These are phyloP conservation scores for Crocidura indochinensis DNA, from an alignment of 2,797 vertebrate species.

Conservation along the genomic window DNA sequence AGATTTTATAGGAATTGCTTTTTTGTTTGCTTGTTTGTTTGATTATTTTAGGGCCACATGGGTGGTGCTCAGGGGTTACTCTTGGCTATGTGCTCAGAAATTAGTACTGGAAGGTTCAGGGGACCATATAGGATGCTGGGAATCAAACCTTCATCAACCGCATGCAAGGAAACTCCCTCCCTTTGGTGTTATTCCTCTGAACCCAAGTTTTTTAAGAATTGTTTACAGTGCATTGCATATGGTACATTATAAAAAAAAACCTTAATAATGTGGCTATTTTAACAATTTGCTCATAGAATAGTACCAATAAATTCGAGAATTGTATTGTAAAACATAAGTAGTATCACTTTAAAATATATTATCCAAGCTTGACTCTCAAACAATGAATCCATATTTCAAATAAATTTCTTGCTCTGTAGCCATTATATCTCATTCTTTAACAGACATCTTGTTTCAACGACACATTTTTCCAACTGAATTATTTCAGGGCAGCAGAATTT, in stretches of 20 bases:
- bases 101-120: no score
- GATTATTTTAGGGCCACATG: no score
- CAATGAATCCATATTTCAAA: constrained; percentile 60
- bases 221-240: constrained; percentile 51
- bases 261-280: constrained; percentile 17
- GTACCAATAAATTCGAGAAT: constrained; percentile 62
- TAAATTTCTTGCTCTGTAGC: constrained; percentile 72
- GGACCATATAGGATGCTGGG: no score
- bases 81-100: no score
- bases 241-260: constrained; percentile 69
- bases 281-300: constrained; percentile 53
- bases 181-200: no score
- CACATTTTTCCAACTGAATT: constrained; percentile 80
- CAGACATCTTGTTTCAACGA: constrained; percentile 66
- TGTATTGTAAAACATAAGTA: constrained; percentile 65
- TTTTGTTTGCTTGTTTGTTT: no score
- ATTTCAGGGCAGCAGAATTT: constrained; percentile 73
- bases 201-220: constrained; percentile 59
- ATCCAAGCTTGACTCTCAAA: constrained; percentile 72
- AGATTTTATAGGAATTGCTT: constrained; percentile 63
- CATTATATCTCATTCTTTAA: constrained; percentile 74
- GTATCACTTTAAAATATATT: constrained; percentile 63
- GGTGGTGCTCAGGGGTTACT: no score
- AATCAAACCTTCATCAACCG: no score
- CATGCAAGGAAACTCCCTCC: no score